Conservation (phyloP, 2,113 vertebrate genomes). For the Vimba vimba region DNA sequence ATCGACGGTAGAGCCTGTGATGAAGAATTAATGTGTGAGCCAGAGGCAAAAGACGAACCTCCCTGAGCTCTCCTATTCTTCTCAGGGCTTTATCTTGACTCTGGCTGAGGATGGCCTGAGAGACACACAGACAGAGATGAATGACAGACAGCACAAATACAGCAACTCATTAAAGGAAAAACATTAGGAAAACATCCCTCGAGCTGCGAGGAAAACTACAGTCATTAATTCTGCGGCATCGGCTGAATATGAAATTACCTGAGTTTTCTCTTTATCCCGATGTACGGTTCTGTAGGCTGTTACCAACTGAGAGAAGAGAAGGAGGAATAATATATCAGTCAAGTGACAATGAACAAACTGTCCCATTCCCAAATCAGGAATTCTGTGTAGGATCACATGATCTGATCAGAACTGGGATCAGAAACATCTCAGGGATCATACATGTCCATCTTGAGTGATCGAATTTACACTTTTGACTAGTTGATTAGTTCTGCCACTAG, state of each 20-base stretch:
- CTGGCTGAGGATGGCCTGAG: conserved; percentile 90
- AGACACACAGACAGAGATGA: conserved; percentile 43
- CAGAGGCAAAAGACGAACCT: conserved; percentile 74
- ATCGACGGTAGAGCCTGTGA: background rate
- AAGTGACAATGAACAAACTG: background rate
- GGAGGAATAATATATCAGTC: background rate
- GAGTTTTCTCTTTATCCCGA: conserved; percentile 93
- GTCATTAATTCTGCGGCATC: background rate
- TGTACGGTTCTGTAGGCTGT: conserved; percentile 87
- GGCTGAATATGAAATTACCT: conserved; percentile 76
- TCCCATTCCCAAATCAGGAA: background rate
- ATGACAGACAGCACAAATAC: conserved; percentile 6
- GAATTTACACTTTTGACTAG: background rate
- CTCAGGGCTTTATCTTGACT: conserved; percentile 96
- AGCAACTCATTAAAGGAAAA: conserved; percentile 18
- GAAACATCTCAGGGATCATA: too few species aligned
- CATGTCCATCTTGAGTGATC: too few species aligned
- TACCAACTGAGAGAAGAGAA: conserved; percentile 79
- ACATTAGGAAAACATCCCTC: background rate
- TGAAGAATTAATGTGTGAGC: background rate
- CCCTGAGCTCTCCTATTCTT: conserved; percentile 92
- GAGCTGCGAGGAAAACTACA: background rate
- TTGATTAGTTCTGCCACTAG: background rate
- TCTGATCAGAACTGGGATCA: background rate
- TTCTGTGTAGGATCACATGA: background rate